Evolutionary conservation across 2,888 invertebrate species (phyloP), one percentile per base, ranked within the genome.

Genomic region (Bimastos eiseni): DNA sequence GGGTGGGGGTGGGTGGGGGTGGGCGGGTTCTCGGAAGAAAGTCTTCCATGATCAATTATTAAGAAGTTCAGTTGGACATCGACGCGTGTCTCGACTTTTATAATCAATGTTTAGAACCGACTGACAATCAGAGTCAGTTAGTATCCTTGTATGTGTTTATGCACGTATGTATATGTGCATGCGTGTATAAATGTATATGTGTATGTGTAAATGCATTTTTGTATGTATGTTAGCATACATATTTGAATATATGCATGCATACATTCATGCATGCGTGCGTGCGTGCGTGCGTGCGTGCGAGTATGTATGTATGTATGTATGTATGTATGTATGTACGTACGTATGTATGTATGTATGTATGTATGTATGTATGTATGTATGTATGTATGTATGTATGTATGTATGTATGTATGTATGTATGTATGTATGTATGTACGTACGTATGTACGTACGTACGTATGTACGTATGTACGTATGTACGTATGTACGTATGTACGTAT

Each of bases 311-410:
- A 41, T 41, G 41, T 8, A 34, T 89, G 89, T 37, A 38, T 88
- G n/a, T 37, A n/a, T 88, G 89, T 88, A 44, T 88, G 89, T 38
- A 44, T 89, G 89, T 41, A 37, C 37, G 88, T 89, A 33, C 41
- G 89, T 89, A 34, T 89, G 89, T 41, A 49, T 89, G 89, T 89
- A 49, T 89, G 89, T 41, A 49, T 41, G 44, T 89, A 49, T 89
- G 89, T 89, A 49, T 89, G 89, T 38, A 49, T 89, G 89, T 38
- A 11, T 89, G 38, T 89, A 34, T 89, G 89, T 89, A 49, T 84
- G 41, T 84, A 44, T 38, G 34, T 21, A 38, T 24, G 36, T 11
- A 83, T 70, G 90, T 90, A 83, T 70, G 70, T 90, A 38, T 34
- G 70, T 70, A n/a, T 90, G 70, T 49, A 55, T 49, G 19, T 55